Evolutionary conservation across 2,113 vertebrate species (phyloP).

Genomic region (Antechinus flavipes): DNA sequence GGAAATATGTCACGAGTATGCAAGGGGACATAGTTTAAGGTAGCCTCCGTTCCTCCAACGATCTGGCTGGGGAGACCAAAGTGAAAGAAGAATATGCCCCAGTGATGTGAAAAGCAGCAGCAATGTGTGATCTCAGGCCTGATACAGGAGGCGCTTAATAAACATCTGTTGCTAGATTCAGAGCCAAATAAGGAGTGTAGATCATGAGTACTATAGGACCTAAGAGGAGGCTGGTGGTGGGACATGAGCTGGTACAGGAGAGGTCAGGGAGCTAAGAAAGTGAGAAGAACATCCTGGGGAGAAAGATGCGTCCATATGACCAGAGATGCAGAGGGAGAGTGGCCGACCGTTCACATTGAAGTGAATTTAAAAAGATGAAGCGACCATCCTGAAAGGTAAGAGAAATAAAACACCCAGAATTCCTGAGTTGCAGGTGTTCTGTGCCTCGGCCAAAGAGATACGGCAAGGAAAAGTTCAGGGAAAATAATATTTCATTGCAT

Average conservation of each 20-base stretch:
- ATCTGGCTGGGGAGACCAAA: neutral
- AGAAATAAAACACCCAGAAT: slow-evolving; percentile 59
- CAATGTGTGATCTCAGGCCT: neutral
- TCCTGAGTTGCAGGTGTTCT: slow-evolving; percentile 1
- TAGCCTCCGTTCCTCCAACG: too few relatives aligned
- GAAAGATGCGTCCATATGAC: slow-evolving; percentile 7
- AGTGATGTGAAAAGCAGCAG: neutral
- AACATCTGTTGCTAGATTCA: neutral
- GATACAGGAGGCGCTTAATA: neutral
- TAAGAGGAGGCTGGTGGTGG: neutral
- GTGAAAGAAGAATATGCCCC: neutral
- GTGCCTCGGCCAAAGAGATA: neutral
- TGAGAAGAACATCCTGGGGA: neutral
- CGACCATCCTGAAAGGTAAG: neutral
- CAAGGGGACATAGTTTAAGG: too few relatives aligned
- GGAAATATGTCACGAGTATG: too few relatives aligned
- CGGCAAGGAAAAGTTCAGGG: neutral
- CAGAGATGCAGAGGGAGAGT: neutral
- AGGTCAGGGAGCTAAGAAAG: neutral
- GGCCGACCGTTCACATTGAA: neutral
- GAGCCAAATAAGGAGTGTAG: neutral
- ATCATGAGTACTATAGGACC: too few relatives aligned
- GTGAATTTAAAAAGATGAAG: too few relatives aligned
- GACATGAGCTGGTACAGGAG: too few relatives aligned
- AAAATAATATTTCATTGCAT: neutral